Evolutionary conservation across 2,113 vertebrate genomes (phyloP).

Genomic region (Desmodus rotundus): DNA sequence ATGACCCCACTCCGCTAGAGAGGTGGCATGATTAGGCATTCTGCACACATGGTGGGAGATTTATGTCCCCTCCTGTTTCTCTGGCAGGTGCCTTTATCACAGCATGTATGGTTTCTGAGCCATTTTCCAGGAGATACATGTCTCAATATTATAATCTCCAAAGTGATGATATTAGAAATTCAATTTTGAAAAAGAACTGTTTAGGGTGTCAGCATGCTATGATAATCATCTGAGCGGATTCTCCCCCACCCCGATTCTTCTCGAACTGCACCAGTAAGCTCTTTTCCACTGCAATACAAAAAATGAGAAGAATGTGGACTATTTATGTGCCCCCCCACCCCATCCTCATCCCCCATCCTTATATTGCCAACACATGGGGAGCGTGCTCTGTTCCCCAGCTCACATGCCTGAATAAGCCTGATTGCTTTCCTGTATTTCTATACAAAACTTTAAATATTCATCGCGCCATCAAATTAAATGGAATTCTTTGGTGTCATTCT

Average conservation of each 20-base stretch:
- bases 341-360: slow-evolving; percentile 25
- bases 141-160: slow-evolving; percentile 63
- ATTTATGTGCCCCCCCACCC: slow-evolving; percentile 52
- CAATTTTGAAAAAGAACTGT: slow-evolving; percentile 68
- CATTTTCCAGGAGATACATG: slow-evolving; percentile 60
- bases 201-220: slow-evolving; percentile 69
- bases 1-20: background rate
- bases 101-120: background rate
- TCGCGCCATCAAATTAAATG: slow-evolving; percentile 72
- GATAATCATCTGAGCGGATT: slow-evolving; percentile 68
- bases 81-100: slow-evolving; percentile 61
- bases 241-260: background rate
- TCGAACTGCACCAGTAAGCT: slow-evolving; percentile 54
- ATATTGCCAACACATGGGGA: slow-evolving; percentile 53
- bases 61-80: slow-evolving; percentile 31
- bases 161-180: slow-evolving; percentile 62
- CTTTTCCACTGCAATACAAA: slow-evolving; percentile 52
- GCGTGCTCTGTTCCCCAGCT: slow-evolving; percentile 53
- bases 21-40: background rate
- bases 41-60: background rate
- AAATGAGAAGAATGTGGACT: slow-evolving; percentile 38
- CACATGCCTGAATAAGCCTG: slow-evolving; percentile 66
- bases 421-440: slow-evolving; percentile 75
- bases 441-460: slow-evolving; percentile 80
- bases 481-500: slow-evolving; percentile 72